Evolutionary conservation across 2,113 vertebrate species (phyloP).

Genomic region (Plestiodon gilberti): DNA sequence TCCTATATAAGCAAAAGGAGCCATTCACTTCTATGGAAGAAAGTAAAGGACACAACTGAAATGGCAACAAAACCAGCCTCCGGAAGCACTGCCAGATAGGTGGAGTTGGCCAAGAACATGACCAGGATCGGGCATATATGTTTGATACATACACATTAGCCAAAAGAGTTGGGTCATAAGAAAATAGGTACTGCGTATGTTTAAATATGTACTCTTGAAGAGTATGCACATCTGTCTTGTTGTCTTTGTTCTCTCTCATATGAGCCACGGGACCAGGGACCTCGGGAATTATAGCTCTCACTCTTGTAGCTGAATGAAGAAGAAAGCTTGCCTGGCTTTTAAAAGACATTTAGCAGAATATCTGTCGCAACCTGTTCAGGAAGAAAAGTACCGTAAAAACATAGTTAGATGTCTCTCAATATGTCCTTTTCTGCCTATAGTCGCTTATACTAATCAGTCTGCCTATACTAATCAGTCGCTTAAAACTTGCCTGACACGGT

Average conservation of each 20-base stretch:
- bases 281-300: conserved; percentile 2
- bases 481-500: neutral
- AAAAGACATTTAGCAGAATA: neutral
- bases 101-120: too few species aligned
- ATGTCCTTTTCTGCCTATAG: neutral
- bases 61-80: too few species aligned
- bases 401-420: neutral
- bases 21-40: too few species aligned
- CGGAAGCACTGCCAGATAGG: too few species aligned
- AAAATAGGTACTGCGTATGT: neutral
- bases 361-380: neutral
- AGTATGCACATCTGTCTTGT: neutral
- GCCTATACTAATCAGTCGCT: neutral
- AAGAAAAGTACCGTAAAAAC: neutral
- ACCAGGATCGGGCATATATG: neutral
- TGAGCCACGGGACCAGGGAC: neutral
- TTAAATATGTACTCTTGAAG: neutral
- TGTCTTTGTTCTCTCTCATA: conserved; percentile 7
- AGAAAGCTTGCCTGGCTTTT: conserved; percentile 34
- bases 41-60: too few species aligned
- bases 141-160: neutral
- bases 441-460: neutral
- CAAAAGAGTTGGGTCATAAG: neutral
- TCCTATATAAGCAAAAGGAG: too few species aligned
- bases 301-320: conserved; percentile 1